These are phyloP conservation scores for Diabrotica balteata DNA, from an alignment of 2,888 invertebrate genomes.

Conservation along the genomic window DNA sequence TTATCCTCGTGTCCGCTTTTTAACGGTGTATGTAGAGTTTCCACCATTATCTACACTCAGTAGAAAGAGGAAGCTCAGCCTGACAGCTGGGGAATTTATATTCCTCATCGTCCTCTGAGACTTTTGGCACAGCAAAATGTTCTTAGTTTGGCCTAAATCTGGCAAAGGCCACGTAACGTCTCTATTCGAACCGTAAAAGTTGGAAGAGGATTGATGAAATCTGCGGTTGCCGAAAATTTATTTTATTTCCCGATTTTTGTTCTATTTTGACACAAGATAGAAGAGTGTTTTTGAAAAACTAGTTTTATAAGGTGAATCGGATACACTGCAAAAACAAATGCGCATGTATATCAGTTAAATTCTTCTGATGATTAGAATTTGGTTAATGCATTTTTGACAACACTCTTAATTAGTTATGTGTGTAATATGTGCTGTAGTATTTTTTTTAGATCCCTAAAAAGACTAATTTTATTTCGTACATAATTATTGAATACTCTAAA, in stretches of 20 bases:
- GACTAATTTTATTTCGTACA: no score
- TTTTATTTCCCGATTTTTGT: slow-evolving; percentile 13
- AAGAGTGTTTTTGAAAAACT: slow-evolving; percentile 1
- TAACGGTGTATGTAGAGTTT: slow-evolving; percentile 11
- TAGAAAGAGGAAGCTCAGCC: slow-evolving; percentile 25
- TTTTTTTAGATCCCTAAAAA: no score
- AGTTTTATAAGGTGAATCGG: not conserved
- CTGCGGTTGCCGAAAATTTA: slow-evolving; percentile 22
- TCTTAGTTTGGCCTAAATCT: slow-evolving; percentile 23
- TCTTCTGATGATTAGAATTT: no score
- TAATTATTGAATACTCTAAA: no score
- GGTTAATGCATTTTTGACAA: no score
- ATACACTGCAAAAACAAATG: slow-evolving; percentile 3
- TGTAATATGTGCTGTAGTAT: no score
- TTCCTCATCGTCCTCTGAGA: slow-evolving; percentile 21
- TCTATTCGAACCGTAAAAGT: slow-evolving; percentile 14
- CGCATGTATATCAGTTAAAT: no score
- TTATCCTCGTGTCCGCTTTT: not conserved
- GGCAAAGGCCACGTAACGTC: slow-evolving; percentile 17
- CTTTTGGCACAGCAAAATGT: slow-evolving; percentile 28
- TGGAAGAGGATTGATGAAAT: slow-evolving; percentile 22
- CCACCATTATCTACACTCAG: slow-evolving; percentile 24
- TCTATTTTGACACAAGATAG: slow-evolving; percentile 7
- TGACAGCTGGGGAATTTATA: slow-evolving; percentile 30
- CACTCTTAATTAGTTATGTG: no score